Percentiles rank a stretch among this genome's conserved stretches.
These are phyloP conservation scores for Sarcophaga variegata DNA, from an alignment of 2,888 invertebrate species.

Conservation along the genomic window DNA sequence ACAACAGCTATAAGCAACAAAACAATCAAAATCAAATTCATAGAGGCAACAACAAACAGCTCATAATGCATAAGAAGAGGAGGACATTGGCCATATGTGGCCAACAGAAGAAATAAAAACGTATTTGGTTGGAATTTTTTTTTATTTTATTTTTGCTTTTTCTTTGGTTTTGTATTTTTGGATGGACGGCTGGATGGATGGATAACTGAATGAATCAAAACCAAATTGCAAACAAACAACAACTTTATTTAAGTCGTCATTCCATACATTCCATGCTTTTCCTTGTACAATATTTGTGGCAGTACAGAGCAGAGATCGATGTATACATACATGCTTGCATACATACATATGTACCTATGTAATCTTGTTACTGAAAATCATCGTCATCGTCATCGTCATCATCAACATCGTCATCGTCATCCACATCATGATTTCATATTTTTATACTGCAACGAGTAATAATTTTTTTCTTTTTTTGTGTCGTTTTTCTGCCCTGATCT, in stretches of 20 bases:
- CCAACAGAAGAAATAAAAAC: conserved; percentile 72
- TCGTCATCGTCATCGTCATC: conserved; percentile 53
- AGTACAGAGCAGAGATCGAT: no score
- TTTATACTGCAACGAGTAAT: conserved; percentile 47
- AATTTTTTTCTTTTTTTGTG: conserved; percentile 4
- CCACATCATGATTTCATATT: conserved; percentile 52
- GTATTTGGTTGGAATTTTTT: neutral
- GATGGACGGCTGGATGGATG: conserved; percentile 62
- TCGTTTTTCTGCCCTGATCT: conserved; percentile 53
- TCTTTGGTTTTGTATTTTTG: conserved; percentile 69
- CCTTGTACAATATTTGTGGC: no score
- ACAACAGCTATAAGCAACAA: conserved; percentile 71
- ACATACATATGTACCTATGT: neutral
- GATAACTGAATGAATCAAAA: conserved; percentile 71
- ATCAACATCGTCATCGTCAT: conserved; percentile 36
- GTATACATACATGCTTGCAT: neutral
- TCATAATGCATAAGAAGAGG: conserved; percentile 9
- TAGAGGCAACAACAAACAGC: conserved; percentile 39
- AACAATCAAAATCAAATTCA: conserved; percentile 72
- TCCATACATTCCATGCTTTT: neutral
- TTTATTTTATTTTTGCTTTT: neutral
- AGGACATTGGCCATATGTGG: conserved; percentile 67
- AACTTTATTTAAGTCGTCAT: conserved; percentile 67
- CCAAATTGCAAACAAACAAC: conserved; percentile 72
- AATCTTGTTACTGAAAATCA: conserved; percentile 54